Percentiles rank a stretch among this genome's conserved stretches.
These are phyloP conservation scores for Alitta virens DNA, from an alignment of 2,888 invertebrate species.

Conservation along the genomic window DNA sequence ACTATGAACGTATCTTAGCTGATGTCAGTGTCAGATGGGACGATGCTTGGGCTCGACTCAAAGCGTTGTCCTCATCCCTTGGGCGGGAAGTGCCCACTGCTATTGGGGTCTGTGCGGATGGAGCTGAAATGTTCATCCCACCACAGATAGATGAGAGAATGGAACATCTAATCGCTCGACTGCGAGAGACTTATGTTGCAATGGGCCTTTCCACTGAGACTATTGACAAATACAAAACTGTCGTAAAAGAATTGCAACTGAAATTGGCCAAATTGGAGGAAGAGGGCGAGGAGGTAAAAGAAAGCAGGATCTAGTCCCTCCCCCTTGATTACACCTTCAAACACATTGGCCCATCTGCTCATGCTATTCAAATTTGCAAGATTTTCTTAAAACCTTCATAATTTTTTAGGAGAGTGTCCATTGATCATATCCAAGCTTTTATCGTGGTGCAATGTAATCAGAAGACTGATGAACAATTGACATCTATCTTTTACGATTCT, in stretches of 20 bases:
- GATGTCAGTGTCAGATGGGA: slow-evolving; percentile 33
- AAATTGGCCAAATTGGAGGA: slow-evolving; percentile 18
- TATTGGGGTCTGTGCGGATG: slow-evolving; percentile 23
- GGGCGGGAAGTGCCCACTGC: slow-evolving; percentile 25
- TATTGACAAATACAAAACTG: slow-evolving; percentile 21
- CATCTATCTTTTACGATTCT: no score
- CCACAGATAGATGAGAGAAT: slow-evolving; percentile 19
- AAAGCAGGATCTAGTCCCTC: slow-evolving; percentile 3
- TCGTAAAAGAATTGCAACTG: slow-evolving; percentile 23
- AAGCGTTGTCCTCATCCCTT: slow-evolving; percentile 28
- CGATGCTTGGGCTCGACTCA: slow-evolving; percentile 31
- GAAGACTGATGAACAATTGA: no score
- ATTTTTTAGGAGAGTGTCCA: no score
- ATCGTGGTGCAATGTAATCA: no score
- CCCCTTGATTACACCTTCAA: no score
- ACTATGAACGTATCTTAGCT: slow-evolving; percentile 19
- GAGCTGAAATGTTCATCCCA: slow-evolving; percentile 21
- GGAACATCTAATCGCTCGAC: slow-evolving; percentile 15
- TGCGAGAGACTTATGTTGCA: slow-evolving; percentile 23
- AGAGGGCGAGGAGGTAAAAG: slow-evolving; percentile 11
- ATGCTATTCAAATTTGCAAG: no score
- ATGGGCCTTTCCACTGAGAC: slow-evolving; percentile 21
- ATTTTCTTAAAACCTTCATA: no score
- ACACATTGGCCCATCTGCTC: no score
- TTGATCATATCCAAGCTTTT: no score